Conservation (phyloP, 2,797 vertebrate species). For the Amblyopsis hoosieri region DNA sequence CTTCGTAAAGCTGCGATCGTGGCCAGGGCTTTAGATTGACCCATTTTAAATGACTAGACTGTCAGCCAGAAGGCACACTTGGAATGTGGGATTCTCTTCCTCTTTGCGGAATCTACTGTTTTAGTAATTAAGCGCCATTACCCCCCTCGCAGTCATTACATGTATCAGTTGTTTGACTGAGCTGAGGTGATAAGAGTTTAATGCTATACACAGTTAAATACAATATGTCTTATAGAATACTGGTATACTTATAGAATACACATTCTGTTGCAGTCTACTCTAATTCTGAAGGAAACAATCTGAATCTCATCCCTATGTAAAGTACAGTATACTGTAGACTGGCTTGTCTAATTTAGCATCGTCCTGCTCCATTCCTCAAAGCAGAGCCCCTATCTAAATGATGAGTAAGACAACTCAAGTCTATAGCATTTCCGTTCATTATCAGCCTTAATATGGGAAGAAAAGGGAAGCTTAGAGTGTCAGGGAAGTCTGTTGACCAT, state of each 20-base stretch:
- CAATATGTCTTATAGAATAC: too few relatives aligned
- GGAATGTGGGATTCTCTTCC: conserved; percentile 24
- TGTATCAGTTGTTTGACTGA: conserved; percentile 1
- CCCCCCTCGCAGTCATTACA: not conserved
- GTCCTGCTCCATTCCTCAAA: not conserved
- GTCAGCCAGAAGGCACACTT: not conserved
- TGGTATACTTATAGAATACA: too few relatives aligned
- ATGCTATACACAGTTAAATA: not conserved
- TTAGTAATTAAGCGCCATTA: not conserved
- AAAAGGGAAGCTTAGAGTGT: too few relatives aligned
- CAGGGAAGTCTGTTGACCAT: not conserved
- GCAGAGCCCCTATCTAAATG: conserved; percentile 1
- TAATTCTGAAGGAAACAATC: too few relatives aligned
- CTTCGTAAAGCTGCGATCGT: conserved; percentile 34
- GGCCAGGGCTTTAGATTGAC: conserved; percentile 46
- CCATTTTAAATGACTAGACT: conserved; percentile 39
- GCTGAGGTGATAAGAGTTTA: not conserved
- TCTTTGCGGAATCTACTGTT: not conserved
- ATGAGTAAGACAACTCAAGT: not conserved
- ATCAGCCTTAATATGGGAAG: conserved; percentile 1
- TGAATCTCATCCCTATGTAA: too few relatives aligned
- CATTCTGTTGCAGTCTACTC: too few relatives aligned
- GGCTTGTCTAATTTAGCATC: not conserved
- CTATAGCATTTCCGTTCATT: not conserved
- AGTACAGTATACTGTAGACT: too few relatives aligned